Percentiles rank a stretch among this genome's conserved stretches.
These are phyloP conservation scores for Ophraella communa DNA, from an alignment of 2,888 invertebrate genomes.

Conservation along the genomic window DNA sequence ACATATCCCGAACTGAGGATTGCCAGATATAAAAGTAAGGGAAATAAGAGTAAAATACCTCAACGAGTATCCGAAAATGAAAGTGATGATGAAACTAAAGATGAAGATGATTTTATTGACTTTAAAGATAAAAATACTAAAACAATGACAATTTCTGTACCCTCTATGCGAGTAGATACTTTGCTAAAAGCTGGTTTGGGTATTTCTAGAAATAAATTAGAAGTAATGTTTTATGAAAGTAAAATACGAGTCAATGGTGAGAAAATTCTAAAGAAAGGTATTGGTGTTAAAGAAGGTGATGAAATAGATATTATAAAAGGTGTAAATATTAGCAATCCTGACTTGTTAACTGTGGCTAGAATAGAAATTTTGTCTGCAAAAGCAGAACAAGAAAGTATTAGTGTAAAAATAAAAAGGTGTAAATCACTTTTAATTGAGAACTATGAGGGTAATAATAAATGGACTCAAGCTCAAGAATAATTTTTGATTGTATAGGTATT, in stretches of 20 bases:
- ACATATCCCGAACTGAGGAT: constrained; percentile 24
- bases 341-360: constrained; percentile 73
- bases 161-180: constrained; percentile 74
- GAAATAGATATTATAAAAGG: constrained; percentile 80
- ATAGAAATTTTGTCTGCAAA: constrained; percentile 68
- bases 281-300: constrained; percentile 70
- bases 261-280: constrained; percentile 78
- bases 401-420: constrained; percentile 69
- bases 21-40: constrained; percentile 44
- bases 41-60: constrained; percentile 41
- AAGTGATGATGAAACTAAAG: constrained; percentile 53
- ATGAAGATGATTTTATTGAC: constrained; percentile 61
- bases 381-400: constrained; percentile 65
- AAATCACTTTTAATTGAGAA: constrained; percentile 78
- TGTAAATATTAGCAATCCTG: constrained; percentile 70
- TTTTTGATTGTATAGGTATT: neutral
- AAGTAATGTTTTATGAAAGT: constrained; percentile 79
- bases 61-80: constrained; percentile 65
- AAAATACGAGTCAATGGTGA: constrained; percentile 81
- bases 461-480: constrained; percentile 19
- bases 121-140: constrained; percentile 66
- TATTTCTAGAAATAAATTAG: constrained; percentile 80
- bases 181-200: constrained; percentile 73
- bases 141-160: constrained; percentile 68
- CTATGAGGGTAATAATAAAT: constrained; percentile 58